These are phyloP conservation scores for Hemicrepidius hirtus DNA, from an alignment of 2,888 invertebrate species.

Conservation along the genomic window DNA sequence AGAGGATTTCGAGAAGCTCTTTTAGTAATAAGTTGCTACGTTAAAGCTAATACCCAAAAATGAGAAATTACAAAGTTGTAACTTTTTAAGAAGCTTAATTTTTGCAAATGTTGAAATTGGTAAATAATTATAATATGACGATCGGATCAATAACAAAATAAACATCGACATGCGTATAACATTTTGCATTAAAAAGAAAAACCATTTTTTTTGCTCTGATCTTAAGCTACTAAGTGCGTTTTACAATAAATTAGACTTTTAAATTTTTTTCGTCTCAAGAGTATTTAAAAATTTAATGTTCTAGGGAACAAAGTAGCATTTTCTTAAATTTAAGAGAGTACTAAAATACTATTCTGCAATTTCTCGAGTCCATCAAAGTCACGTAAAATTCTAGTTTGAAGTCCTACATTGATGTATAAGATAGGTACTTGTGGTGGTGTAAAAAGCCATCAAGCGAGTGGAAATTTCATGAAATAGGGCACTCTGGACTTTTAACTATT, in stretches of 20 bases:
- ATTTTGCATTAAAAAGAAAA: no score
- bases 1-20: background rate
- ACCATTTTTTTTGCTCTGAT: no score
- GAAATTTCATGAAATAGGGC: constrained; percentile 2
- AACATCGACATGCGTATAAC: no score
- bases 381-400: background rate
- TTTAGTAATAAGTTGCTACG: background rate
- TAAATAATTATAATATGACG: no score
- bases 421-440: constrained; percentile 1
- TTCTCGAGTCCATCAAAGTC: constrained; percentile 1
- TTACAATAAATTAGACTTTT: no score
- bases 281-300: no score
- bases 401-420: constrained; percentile 18
- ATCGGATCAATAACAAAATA: no score
- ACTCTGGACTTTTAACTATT: constrained; percentile 8
- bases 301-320: background rate
- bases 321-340: background rate
- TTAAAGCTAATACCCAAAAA: background rate
- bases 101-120: no score
- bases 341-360: background rate
- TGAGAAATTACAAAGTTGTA: no score
- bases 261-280: no score
- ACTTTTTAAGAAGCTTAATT: no score
- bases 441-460: constrained; percentile 20
- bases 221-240: no score